Conservation (phyloP, 2,113 vertebrate species). For the Siphamia tubifer region DNA sequence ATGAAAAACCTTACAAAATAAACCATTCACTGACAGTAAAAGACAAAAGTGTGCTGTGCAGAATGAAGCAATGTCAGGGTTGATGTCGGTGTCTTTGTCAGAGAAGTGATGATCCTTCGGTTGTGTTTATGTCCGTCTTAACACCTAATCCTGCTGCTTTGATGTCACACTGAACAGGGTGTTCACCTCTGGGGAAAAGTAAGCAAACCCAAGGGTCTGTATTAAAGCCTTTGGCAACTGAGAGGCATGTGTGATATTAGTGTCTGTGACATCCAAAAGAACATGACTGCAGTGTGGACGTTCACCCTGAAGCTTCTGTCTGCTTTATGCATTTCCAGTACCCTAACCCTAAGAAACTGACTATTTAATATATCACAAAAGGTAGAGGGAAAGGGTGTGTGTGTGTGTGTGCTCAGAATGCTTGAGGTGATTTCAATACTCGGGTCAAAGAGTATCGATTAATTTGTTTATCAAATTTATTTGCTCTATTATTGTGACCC, state of each 20-base stretch:
- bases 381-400: too few species aligned
- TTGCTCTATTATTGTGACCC: too few species aligned
- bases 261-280: not conserved
- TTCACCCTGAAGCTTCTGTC: not conserved
- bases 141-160: slow-evolving; percentile 37
- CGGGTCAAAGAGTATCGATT: too few species aligned
- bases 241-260: slow-evolving; percentile 4
- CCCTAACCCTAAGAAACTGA: too few species aligned
- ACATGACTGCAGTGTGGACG: too few species aligned
- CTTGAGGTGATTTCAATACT: too few species aligned
- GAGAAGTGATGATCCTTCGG: not conserved
- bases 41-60: not conserved
- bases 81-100: not conserved
- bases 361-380: too few species aligned
- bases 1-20: too few species aligned
- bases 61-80: not conserved
- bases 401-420: too few species aligned
- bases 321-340: not conserved
- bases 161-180: slow-evolving; percentile 8
- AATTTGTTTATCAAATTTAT: too few species aligned
- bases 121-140: not conserved
- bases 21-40: too few species aligned
- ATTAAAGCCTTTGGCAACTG: slow-evolving; percentile 9
- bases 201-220: not conserved
- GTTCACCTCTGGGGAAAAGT: not conserved